These are phyloP conservation scores for Ophioderma brevispina DNA, from an alignment of 35 echinoderm and acorn worm genomes.

Conservation along the genomic window DNA sequence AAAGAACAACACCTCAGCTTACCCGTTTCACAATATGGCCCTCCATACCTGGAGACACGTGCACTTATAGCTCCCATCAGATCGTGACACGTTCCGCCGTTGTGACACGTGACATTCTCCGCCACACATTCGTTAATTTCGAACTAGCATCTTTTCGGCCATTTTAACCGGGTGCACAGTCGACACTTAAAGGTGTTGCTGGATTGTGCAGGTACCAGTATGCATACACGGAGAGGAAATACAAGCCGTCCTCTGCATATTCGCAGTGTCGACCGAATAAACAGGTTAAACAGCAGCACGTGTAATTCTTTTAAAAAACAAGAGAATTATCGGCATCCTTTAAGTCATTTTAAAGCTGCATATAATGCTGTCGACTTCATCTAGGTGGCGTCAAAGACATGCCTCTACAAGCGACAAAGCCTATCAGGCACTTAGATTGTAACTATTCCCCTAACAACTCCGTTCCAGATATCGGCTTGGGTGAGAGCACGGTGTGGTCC, in stretches of 20 bases:
- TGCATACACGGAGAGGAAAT: conserved; percentile 46
- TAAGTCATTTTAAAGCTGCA: too few species aligned
- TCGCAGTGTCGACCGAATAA: conserved; percentile 62
- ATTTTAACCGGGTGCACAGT: conserved; percentile 32
- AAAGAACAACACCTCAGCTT: background rate
- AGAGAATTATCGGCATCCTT: too few species aligned
- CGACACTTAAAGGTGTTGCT: conserved; percentile 20
- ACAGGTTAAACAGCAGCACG: conserved; percentile 66
- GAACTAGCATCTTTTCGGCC: conserved; percentile 49
- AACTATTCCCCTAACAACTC: too few species aligned
- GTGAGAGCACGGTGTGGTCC: too few species aligned
- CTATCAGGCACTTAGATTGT: too few species aligned
- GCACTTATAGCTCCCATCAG: conserved; percentile 20
- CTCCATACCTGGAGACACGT: conserved; percentile 35
- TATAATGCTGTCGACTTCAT: too few species aligned
- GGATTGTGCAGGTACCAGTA: conserved; percentile 25
- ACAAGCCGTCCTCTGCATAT: conserved; percentile 40
- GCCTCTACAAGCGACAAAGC: too few species aligned
- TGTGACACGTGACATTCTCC: conserved; percentile 15
- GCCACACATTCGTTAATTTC: conserved; percentile 57
- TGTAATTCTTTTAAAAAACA: conserved; percentile 49
- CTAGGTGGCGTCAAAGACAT: too few species aligned
- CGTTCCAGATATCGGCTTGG: too few species aligned
- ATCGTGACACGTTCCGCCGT: conserved; percentile 66
- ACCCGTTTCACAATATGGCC: conserved; percentile 67